Percentiles rank a stretch among this genome's conserved stretches.
Conservation (phyloP, 2,797 vertebrate genomes). For the Leptatherina wallacei region DNA sequence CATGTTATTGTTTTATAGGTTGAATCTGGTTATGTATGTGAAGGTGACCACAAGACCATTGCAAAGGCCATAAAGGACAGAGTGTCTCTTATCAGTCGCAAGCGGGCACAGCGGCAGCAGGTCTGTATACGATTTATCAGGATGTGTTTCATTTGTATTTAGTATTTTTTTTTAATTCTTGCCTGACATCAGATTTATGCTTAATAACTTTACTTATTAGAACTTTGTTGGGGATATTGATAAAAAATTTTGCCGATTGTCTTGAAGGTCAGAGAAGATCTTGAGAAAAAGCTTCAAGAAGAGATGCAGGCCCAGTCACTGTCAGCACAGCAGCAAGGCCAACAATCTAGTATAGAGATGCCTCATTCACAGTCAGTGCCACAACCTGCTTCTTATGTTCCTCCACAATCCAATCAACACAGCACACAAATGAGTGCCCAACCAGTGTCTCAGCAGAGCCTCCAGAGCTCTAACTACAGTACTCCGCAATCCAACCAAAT, state of each 20-base stretch:
- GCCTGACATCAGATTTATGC: background rate
- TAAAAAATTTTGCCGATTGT: slow-evolving; percentile 10
- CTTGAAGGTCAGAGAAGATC: slow-evolving; percentile 90
- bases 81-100: slow-evolving; percentile 94
- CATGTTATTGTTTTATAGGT: slow-evolving; percentile 82
- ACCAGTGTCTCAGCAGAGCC: slow-evolving; percentile 65
- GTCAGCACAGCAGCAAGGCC: slow-evolving; percentile 54
- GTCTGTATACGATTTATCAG: slow-evolving; percentile 45
- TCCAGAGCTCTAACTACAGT: slow-evolving; percentile 66
- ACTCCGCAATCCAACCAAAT: slow-evolving; percentile 61
- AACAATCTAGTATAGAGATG: slow-evolving; percentile 57
- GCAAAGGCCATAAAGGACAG: slow-evolving; percentile 99
- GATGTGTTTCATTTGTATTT: background rate
- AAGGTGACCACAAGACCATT: slow-evolving; percentile 98
- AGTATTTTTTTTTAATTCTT: background rate
- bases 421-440: slow-evolving; percentile 79
- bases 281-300: slow-evolving; percentile 92
- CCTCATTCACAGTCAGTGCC: slow-evolving; percentile 60
- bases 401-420: slow-evolving; percentile 68
- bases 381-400: slow-evolving; percentile 57
- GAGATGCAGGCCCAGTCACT: slow-evolving; percentile 76
- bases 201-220: background rate
- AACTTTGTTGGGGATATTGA: slow-evolving; percentile 1
- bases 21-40: slow-evolving; percentile 96
- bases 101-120: slow-evolving; percentile 93